Evolutionary conservation across 1,140 invertebrate genomes (phyloP).

Genomic region (Brachionus rubens): DNA sequence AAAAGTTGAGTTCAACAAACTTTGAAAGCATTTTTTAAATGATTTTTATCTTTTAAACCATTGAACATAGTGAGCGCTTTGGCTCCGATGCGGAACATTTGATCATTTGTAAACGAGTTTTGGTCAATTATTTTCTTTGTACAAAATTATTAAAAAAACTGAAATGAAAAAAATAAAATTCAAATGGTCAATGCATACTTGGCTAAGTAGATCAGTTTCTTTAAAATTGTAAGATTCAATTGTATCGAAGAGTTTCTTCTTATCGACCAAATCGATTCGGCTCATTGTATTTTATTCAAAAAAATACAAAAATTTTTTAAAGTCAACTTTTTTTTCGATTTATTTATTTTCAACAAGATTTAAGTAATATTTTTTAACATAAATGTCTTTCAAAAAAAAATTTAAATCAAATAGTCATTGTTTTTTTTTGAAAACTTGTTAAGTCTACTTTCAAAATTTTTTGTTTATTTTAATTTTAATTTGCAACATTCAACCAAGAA

Average conservation of each 20-base stretch:
- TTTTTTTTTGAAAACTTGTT: too few relatives aligned
- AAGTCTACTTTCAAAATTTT: too few relatives aligned
- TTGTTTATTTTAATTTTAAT: too few relatives aligned
- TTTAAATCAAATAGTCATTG: too few relatives aligned
- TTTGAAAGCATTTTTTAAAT: background rate
- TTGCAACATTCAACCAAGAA: too few relatives aligned
- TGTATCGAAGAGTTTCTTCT: conserved; percentile 24
- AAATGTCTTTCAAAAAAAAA: too few relatives aligned
- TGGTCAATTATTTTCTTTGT: background rate
- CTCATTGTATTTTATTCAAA: conserved; percentile 5
- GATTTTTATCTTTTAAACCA: background rate
- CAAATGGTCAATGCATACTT: background rate
- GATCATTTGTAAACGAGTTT: background rate
- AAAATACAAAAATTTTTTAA: background rate
- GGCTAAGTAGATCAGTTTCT: background rate
- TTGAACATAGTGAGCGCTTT: conserved; percentile 21
- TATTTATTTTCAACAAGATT: background rate
- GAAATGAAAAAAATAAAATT: too few relatives aligned
- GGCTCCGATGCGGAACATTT: conserved; percentile 20
- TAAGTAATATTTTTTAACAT: too few relatives aligned
- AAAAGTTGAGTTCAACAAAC: background rate
- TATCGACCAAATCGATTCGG: conserved; percentile 10
- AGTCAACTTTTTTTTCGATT: background rate
- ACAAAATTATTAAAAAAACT: background rate
- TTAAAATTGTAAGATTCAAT: conserved; percentile 12